A percentile compares a stretch with the other conserved stretches of the same genome.
These are phyloP conservation scores for Cyanoderma ruficeps DNA, from an alignment of 2,113 vertebrate genomes.

Conservation along the genomic window DNA sequence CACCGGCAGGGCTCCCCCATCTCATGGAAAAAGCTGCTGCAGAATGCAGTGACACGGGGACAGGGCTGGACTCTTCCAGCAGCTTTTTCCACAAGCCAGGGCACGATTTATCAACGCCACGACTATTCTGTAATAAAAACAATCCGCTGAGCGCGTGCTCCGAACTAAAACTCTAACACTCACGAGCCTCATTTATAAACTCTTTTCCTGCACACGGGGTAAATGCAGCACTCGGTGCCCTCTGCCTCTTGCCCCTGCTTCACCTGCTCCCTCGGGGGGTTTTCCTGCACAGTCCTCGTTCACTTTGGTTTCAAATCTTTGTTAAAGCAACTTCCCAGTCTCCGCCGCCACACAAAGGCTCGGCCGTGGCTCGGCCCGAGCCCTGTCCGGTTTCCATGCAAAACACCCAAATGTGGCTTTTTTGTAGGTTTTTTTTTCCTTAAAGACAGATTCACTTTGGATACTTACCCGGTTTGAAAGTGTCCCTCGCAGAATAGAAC, in stretches of 20 bases:
- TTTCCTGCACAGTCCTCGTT: neutral
- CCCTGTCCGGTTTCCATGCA: neutral
- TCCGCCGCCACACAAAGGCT: neutral
- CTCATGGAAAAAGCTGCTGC: neutral
- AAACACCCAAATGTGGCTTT: neutral
- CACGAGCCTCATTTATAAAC: neutral
- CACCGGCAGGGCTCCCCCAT: neutral
- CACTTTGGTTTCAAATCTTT: neutral
- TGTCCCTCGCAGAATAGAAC: conserved; percentile 75
- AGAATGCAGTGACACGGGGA: neutral
- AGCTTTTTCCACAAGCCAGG: neutral
- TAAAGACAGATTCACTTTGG: conserved; percentile 15
- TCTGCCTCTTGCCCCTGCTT: neutral
- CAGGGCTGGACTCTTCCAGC: neutral
- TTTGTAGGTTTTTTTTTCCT: neutral
- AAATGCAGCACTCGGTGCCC: neutral
- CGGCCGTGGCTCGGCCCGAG: neutral
- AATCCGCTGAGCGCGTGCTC: neutral
- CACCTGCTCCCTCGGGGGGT: neutral
- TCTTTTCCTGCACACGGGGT: fast-evolving
- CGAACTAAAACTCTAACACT: neutral
- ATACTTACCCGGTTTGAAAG: conserved; percentile 78
- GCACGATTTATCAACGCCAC: neutral
- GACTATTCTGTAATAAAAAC: neutral
- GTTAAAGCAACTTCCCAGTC: neutral